phyloP scores from a whole-genome alignment of 2,797 vertebrate genomes.

The Pygocentrus nattereri region DNA sequence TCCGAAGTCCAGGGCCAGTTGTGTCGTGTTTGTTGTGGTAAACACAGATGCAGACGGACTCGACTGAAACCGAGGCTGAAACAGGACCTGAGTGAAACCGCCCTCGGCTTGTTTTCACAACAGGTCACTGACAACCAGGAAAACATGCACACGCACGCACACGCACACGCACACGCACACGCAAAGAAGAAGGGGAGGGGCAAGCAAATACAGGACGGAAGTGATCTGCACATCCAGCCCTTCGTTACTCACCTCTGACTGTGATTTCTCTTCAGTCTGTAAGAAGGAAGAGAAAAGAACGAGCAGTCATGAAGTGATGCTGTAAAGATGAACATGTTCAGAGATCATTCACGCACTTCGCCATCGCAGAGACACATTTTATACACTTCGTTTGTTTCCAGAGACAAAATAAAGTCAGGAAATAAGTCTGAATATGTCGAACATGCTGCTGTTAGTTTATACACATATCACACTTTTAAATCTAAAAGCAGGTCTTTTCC shows the following conservation, averaged over 20 bases:
- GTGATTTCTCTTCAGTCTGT: constrained; percentile 97
- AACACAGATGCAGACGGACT: constrained; percentile 12
- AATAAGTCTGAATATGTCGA: no score
- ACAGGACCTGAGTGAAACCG: constrained; percentile 46
- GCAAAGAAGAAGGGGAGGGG: no score
- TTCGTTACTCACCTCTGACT: constrained; percentile 91
- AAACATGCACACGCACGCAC: neutral
- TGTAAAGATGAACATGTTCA: neutral
- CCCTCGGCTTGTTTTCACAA: constrained; percentile 44
- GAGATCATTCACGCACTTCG: constrained; percentile 22
- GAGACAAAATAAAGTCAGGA: no score
- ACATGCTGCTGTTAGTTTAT: no score
- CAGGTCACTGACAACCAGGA: constrained; percentile 25
- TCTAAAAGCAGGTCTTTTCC: no score
- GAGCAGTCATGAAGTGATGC: neutral
- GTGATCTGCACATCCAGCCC: constrained; percentile 1
- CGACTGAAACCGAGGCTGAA: constrained; percentile 29
- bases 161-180: no score
- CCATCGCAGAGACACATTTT: constrained; percentile 21
- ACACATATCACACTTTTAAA: no score
- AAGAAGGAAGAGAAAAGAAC: constrained; percentile 57
- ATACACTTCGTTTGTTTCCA: no score
- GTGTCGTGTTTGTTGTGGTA: neutral
- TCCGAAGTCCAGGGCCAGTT: no score
- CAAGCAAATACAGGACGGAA: constrained; percentile 13